Conservation (phyloP, 2,113 vertebrate genomes). For the rabbit (Oryctolagus cuniculus) region DNA sequence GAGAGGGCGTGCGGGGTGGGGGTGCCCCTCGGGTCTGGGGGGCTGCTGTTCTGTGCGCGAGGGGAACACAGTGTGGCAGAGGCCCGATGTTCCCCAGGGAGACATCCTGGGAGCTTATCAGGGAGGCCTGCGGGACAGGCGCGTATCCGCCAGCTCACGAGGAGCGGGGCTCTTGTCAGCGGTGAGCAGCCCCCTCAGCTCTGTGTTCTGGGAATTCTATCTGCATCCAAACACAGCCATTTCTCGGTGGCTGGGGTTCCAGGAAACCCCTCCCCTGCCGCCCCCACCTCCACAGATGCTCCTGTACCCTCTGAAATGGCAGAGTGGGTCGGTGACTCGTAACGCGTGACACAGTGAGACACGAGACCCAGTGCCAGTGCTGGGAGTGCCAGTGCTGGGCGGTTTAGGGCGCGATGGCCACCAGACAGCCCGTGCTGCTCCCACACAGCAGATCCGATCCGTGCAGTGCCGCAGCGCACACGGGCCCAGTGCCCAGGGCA, state of each 20-base stretch:
- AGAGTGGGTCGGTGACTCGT: neutral
- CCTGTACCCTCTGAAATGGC: neutral
- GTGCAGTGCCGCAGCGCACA: too few species aligned
- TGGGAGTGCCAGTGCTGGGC: too few species aligned
- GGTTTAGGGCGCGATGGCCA: too few species aligned
- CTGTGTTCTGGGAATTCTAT: slow-evolving; percentile 47
- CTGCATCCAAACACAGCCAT: slow-evolving; percentile 17
- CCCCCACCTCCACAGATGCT: neutral
- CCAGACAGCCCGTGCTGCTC: too few species aligned
- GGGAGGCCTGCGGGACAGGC: too few species aligned
- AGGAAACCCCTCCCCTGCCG: neutral
- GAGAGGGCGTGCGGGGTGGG: neutral
- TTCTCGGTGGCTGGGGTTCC: neutral
- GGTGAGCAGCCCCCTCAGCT: neutral
- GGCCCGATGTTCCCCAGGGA: too few species aligned
- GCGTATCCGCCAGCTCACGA: neutral
- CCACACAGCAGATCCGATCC: too few species aligned
- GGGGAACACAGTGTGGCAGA: too few species aligned
- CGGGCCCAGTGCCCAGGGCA: too few species aligned
- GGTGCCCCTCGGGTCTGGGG: neutral
- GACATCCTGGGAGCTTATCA: too few species aligned
- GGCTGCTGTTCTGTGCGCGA: neutral
- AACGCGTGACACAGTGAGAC: too few species aligned
- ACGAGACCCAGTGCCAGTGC: too few species aligned
- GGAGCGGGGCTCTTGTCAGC: neutral